Evolutionary conservation across 2,797 vertebrate genomes (phyloP).

Genomic region (Xiphophorus birchmanni): DNA sequence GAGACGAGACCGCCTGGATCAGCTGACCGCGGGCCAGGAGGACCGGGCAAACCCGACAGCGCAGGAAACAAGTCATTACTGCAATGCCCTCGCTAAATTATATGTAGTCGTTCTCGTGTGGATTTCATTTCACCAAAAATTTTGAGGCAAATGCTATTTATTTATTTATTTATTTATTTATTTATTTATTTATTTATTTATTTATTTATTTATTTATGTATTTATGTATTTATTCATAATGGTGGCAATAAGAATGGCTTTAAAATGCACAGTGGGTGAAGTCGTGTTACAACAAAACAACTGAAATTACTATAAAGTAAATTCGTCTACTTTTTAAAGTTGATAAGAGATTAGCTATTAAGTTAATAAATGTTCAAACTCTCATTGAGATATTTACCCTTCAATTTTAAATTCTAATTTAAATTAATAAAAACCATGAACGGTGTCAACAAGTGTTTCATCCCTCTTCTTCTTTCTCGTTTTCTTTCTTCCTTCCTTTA

Average conservation of each 20-base stretch:
- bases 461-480: not conserved
- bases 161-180: not conserved
- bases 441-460: not conserved
- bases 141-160: too few species aligned
- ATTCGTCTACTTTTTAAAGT: not conserved
- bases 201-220: not conserved
- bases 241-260: not conserved
- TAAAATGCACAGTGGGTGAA: not conserved
- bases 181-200: not conserved
- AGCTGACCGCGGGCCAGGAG: conserved; percentile 24
- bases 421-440: not conserved
- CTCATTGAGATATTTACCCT: not conserved
- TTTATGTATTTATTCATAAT: not conserved
- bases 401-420: not conserved
- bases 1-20: conserved; percentile 40
- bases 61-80: conserved; percentile 26
- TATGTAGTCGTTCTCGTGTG: not conserved
- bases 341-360: not conserved
- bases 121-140: not conserved
- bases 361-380: not conserved
- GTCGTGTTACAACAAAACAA: not conserved
- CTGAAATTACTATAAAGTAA: too few species aligned
- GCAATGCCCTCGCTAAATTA: not conserved
- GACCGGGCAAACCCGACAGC: conserved; percentile 13
- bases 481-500: not conserved